Percentiles rank a stretch among this genome's conserved stretches.
Conservation (phyloP, 1,140 invertebrate genomes). For the Wiebesia pumilae region DNA sequence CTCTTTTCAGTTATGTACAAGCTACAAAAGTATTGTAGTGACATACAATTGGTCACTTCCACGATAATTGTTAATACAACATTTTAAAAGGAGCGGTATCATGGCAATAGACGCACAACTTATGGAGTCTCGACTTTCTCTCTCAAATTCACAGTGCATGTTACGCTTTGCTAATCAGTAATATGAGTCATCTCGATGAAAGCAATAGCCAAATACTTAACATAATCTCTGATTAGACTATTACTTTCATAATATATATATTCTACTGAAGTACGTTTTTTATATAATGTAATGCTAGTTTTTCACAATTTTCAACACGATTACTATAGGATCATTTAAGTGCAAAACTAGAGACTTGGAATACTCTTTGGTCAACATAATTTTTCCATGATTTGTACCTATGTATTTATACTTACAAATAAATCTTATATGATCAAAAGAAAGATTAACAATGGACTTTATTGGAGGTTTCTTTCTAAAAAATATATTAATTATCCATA, state of each 20-base stretch:
- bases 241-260: neutral
- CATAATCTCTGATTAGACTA: neutral
- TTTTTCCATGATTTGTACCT: too few relatives aligned
- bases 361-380: too few relatives aligned
- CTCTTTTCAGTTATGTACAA: too few relatives aligned
- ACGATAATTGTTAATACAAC: neutral
- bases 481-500: too few relatives aligned
- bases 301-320: neutral
- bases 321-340: neutral
- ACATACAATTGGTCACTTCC: neutral
- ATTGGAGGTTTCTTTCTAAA: too few relatives aligned
- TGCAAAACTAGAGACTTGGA: too few relatives aligned
- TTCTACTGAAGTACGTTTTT: neutral
- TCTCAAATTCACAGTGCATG: neutral
- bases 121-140: neutral
- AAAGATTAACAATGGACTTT: too few relatives aligned
- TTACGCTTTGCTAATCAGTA: conserved; percentile 2
- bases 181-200: conserved; percentile 31
- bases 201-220: conserved; percentile 10
- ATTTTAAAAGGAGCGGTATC: too few relatives aligned
- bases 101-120: neutral
- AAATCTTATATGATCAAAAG: too few relatives aligned
- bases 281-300: neutral
- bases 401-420: too few relatives aligned
- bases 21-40: too few relatives aligned